Conservation (phyloP, 2,113 vertebrate genomes). For the Rhadina sibilatrix region DNA sequence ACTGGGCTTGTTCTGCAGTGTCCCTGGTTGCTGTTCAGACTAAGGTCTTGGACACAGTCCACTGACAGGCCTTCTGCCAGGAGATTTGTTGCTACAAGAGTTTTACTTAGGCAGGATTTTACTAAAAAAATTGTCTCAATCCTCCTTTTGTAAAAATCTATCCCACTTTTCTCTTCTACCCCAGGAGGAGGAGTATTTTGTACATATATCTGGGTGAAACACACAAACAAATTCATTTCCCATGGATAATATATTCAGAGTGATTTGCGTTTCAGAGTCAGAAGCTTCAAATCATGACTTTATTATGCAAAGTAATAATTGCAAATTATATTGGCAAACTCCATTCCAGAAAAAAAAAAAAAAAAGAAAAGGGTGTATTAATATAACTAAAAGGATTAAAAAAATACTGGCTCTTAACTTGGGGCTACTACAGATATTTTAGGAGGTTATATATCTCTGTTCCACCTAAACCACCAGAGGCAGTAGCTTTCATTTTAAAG, state of each 20-base stretch:
- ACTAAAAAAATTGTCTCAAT: constrained; percentile 58
- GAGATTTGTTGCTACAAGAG: constrained; percentile 52
- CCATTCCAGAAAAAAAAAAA: constrained; percentile 23
- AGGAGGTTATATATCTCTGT: constrained; percentile 41
- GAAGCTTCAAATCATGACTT: constrained; percentile 50
- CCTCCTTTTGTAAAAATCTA: constrained; percentile 56
- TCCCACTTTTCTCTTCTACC: not conserved
- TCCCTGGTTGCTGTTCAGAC: constrained; percentile 53
- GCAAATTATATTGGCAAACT: constrained; percentile 61
- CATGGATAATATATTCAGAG: constrained; percentile 53
- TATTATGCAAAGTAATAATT: constrained; percentile 61
- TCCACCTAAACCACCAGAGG: constrained; percentile 34
- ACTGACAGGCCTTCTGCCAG: constrained; percentile 57
- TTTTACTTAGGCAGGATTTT: constrained; percentile 56
- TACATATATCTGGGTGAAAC: constrained; percentile 51
- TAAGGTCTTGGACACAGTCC: constrained; percentile 61
- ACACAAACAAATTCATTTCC: constrained; percentile 55
- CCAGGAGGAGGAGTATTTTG: constrained; percentile 39
- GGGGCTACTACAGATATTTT: constrained; percentile 42
- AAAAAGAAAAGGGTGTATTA: constrained; percentile 19
- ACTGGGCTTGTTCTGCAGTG: constrained; percentile 27
- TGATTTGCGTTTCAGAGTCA: constrained; percentile 50
- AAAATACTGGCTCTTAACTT: constrained; percentile 48
- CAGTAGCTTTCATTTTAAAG: constrained; percentile 56
- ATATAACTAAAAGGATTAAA: constrained; percentile 61